These are phyloP conservation scores for Agrotis exclamationis DNA, from an alignment of 2,888 invertebrate genomes.

Conservation along the genomic window DNA sequence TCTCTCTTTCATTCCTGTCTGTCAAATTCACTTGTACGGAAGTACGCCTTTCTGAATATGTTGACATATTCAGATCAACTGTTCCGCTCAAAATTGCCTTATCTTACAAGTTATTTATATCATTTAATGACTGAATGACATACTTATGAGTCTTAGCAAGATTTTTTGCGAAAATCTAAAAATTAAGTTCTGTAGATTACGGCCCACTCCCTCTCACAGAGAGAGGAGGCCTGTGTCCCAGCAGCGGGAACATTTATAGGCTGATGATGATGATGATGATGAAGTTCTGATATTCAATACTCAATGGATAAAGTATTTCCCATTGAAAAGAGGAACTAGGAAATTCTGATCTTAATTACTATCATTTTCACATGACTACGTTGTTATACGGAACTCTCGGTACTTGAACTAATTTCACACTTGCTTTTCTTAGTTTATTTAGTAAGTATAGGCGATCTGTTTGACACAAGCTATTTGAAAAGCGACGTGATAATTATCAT, in stretches of 20 bases:
- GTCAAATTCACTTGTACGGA: conserved; percentile 3
- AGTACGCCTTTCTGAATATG: conserved; percentile 1
- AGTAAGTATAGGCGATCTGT: conserved; percentile 63
- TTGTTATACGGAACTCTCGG: conserved; percentile 45
- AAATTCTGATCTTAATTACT: conserved; percentile 20
- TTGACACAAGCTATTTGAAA: conserved; percentile 70
- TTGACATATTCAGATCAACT: conserved; percentile 17
- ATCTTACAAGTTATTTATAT: background rate
- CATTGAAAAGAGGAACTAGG: conserved; percentile 8
- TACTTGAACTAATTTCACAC: conserved; percentile 57
- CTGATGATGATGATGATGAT: too few species aligned
- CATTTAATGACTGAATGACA: too few species aligned
- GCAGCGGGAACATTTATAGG: too few species aligned
- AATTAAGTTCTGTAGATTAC: background rate
- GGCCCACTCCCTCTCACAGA: too few species aligned
- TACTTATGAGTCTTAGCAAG: too few species aligned
- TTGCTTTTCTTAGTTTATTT: conserved; percentile 59
- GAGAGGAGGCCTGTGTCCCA: too few species aligned
- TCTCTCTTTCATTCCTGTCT: background rate
- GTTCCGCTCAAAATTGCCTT: background rate
- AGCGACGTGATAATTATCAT: conserved; percentile 74
- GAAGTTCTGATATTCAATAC: too few species aligned
- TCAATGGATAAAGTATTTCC: background rate
- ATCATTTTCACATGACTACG: conserved; percentile 36
- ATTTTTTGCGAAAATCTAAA: background rate